A percentile compares a stretch with the other conserved stretches of the same genome.
Evolutionary conservation across 1,140 invertebrate genomes (phyloP).

Genomic region (Sitophilus oryzae): DNA sequence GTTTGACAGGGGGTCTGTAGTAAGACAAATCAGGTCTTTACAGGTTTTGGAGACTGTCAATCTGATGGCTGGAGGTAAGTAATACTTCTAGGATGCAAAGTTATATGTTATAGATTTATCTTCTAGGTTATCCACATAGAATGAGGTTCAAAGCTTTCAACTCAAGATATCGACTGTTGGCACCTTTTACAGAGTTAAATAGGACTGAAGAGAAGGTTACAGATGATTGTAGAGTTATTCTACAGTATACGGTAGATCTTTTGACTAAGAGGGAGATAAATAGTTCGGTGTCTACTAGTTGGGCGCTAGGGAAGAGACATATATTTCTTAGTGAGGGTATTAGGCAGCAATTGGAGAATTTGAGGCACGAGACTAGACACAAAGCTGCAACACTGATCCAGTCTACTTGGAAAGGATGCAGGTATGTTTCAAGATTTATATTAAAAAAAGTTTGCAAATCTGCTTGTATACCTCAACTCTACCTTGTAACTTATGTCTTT

Average conservation of each 20-base stretch:
- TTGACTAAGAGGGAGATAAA: constrained; percentile 41
- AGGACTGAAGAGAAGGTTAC: constrained; percentile 73
- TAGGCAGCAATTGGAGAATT: constrained; percentile 77
- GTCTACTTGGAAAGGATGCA: constrained; percentile 75
- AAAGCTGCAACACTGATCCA: constrained; percentile 74
- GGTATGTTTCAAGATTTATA: too few species aligned
- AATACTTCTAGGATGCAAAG: too few species aligned
- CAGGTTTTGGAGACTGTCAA: constrained; percentile 94
- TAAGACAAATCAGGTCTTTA: constrained; percentile 79
- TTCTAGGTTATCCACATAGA: constrained; percentile 75
- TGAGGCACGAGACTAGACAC: constrained; percentile 68
- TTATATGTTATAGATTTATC: constrained; percentile 7
- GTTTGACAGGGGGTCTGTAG: constrained; percentile 75
- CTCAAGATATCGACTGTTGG: constrained; percentile 73
- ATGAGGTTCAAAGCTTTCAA: constrained; percentile 95
- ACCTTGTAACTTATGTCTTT: too few species aligned
- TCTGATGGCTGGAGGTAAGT: constrained; percentile 73
- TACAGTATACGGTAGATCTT: constrained; percentile 55
- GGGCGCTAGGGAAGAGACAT: constrained; percentile 88
- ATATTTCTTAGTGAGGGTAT: constrained; percentile 92
- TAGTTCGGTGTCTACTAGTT: constrained; percentile 63
- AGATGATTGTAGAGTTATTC: constrained; percentile 73
- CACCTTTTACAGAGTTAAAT: constrained; percentile 66
- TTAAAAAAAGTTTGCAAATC: too few species aligned
- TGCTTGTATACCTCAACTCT: too few species aligned